Evolutionary conservation across 2,797 vertebrate genomes (phyloP), one percentile per base, ranked within the genome.

Genomic region (Agapornis canus): DNA sequence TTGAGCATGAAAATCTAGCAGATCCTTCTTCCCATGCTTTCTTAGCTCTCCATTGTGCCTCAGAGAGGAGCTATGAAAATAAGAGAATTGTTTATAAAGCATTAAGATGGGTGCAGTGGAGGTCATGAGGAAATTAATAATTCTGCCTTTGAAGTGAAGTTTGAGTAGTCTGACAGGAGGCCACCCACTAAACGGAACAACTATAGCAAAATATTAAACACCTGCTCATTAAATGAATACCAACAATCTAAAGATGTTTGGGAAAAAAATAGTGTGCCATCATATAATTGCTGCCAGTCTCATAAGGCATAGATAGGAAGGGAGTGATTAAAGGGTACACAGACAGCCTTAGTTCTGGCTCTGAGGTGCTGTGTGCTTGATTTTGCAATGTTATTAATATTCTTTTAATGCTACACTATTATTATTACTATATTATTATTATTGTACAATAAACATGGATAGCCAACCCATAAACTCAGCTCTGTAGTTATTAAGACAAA

Each of bases 71-170:
- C 47, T 91, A 8, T 81, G 63, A 76, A 83, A 82, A 66, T 47
- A 73, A 68, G 18, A 37, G 19, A 66, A 26, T 68, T 91, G 63
- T 87, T 93, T 73, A 72, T 47, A 61, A 85, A 86, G 29, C 61
- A 69, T 80, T 93, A 89, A 47, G 47, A 59, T 71, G 82, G 69
- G 31, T 81, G 47, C 86, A 83, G 75, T 37, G 49, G 57, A 78
- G 89, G 57, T 91, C 68, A 81, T 39, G 45, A 88, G 54, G 76
- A 96, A 93, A 94, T 90, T 79, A 87, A 61, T 95, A 95, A 88
- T 92, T 82, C 43, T 9, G 4, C 39, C 82, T 91, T 86, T 83
- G 89, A 94, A 94, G n/a, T 75, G 60, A 75, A 56, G 16, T 75
- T 91, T 85, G 78, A 92, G 59, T 43, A 60, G 14, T 68, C 47